Base-by-base conservation (phyloP, 2,797 vertebrate genomes). In the Tenualosa thibaudeaui region DNA sequence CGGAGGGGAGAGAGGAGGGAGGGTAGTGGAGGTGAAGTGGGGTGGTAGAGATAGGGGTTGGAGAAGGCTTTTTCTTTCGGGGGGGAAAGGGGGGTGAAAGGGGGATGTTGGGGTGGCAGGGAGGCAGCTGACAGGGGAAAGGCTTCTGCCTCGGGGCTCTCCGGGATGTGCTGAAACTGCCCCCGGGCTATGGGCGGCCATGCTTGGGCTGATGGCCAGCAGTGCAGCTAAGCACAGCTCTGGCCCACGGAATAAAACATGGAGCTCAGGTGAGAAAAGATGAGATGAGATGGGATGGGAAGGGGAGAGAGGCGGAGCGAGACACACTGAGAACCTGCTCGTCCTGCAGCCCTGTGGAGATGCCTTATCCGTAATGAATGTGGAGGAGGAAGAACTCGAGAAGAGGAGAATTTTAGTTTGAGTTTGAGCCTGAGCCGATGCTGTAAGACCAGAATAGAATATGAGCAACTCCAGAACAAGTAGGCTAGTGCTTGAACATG, bases 81-180 rank as follows among this genome's bases (percentile, higher is more conserved):
- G 46, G 37, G 31, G 22, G 24, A 26, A 6, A 17, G 13, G 24
- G n/a, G 13, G 51, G 60, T 51, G 50, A 9, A 2, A 7, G 50
- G 12, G 50, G 50, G 12, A 12, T 0, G 50, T 9, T 9, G 50
- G 50, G 50, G 50, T 46, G 83, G 12, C 13, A 4, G 81, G 51
- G 26, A 17, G 22, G 84, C 56, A 49, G 82, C 58, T 19, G 46
- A 50, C 46, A 78, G 81, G 26, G 81, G 65, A 87, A 85, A 26
- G 40, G 89, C 87, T 93, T 94, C 87, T 93, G 93, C 93, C 93
- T 93, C 82, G 87, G 90, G 94, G 91, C 92, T 90, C 91, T 90
- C 91, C 89, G 92, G 91, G 90, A 92, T 91, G 90, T 85, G 92
- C 90, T 85, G 92, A 89, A 94, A 90, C 90, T 89, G 90, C 91